Base-by-base conservation (phyloP, 1,140 invertebrate species). In the Notospermus geniculatus region DNA sequence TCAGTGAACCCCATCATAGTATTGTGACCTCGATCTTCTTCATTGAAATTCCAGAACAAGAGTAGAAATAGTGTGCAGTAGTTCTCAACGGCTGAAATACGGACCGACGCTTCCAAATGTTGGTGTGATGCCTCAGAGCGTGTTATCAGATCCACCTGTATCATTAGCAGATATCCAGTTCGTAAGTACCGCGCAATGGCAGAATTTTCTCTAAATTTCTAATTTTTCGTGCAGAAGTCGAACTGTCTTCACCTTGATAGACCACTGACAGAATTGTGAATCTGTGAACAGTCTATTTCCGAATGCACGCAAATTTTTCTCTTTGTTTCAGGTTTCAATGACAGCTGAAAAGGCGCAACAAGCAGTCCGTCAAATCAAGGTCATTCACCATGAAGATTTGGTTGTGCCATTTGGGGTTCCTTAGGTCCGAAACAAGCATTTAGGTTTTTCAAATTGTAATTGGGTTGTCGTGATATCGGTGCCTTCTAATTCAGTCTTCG, bases 371-470 rank as follows among this genome's bases (percentile, higher is more conserved):
- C 87, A 89, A 57, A 83, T 91, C 2, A 87, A 87, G 76, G 88
- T 91, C 57, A 87, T 90, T 71, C 90, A 91, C 70, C 89, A 89
- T 76, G 90, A 91, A 76, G 89, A 91, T 73, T 78, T 91, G 66
- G 89, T 91, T 39, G 89, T 91, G 19, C 88, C 88, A 5, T 91
- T 91, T 80, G 83, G 84, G 69, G 86, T 87, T 27, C 79, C 80
- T 2, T 81, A 36, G 32, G 32, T 7, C 15, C 4, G 15, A 36
- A 15, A 36, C 32, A 36, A 7, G 32, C 32, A 36, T 36, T 36
- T 36, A 36, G 32, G 32, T 36, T 36, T 36, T 36, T 36, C 32
- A 36, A 36, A 7, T 36, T 36, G 32, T 36, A 36, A 4, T 36
- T 36, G 4, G 32, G 5, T 36, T 4, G 5, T 7, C 15, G 32